Conservation (phyloP, 2,888 invertebrate genomes). For the Tribolium freemani region DNA sequence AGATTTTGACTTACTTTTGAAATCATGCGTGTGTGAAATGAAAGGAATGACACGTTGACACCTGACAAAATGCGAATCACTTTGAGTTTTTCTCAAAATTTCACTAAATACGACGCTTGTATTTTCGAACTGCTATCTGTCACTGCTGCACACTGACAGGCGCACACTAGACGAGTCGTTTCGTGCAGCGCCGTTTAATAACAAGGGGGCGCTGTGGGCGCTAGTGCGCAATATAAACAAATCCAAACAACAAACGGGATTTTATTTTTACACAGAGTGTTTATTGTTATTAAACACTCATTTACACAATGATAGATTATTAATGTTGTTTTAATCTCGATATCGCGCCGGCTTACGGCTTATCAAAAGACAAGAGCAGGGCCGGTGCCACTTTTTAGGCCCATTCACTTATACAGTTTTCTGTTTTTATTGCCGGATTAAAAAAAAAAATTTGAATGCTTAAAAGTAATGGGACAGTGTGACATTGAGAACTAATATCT, state of each 20-base stretch:
- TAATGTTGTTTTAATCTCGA: conserved; percentile 13
- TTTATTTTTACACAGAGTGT: conserved; percentile 25
- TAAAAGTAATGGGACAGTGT: neutral
- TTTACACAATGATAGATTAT: conserved; percentile 30
- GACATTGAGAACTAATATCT: neutral
- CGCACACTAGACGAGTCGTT: conserved; percentile 67
- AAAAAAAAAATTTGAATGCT: neutral
- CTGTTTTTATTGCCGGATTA: neutral
- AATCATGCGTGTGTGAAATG: conserved; percentile 58
- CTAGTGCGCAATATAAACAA: conserved; percentile 43
- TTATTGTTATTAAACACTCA: conserved; percentile 26
- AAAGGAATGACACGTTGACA: conserved; percentile 50
- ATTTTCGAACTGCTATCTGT: conserved; percentile 58
- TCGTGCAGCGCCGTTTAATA: conserved; percentile 67
- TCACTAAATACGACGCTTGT: conserved; percentile 55
- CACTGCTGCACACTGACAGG: conserved; percentile 42
- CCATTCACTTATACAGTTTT: neutral
- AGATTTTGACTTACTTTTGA: conserved; percentile 56
- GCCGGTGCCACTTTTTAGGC: neutral
- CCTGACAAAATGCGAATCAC: conserved; percentile 57
- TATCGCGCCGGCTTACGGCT: neutral
- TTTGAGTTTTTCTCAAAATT: conserved; percentile 52
- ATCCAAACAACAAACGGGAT: conserved; percentile 23
- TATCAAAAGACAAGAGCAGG: neutral
- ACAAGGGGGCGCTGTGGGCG: conserved; percentile 68